Conservation (phyloP, 1,140 invertebrate genomes). For the Drosophila subobscura region DNA sequence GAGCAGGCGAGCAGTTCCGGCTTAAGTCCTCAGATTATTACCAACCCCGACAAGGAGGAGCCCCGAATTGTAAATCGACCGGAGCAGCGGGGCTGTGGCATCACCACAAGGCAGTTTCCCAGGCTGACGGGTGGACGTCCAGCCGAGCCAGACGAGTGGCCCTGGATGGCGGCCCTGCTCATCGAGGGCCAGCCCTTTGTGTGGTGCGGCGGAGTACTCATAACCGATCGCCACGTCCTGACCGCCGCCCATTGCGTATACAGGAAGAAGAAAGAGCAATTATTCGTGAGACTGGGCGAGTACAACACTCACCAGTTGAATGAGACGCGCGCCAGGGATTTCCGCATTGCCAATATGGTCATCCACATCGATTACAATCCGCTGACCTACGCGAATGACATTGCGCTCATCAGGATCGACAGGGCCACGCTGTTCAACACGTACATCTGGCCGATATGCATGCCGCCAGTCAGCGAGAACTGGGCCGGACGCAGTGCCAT, state of each 20-base stretch:
- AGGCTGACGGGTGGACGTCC: constrained; percentile 87
- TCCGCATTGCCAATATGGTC: constrained; percentile 86
- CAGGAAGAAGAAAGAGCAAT: constrained; percentile 86
- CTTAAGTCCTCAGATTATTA: constrained; percentile 67
- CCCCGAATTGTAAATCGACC: constrained; percentile 66
- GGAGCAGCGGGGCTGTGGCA: constrained; percentile 87
- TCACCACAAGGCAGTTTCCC: constrained; percentile 85
- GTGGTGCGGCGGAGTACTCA: constrained; percentile 91
- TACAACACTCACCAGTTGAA: constrained; percentile 88
- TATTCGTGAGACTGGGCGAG: constrained; percentile 91
- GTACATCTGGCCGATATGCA: constrained; percentile 93
- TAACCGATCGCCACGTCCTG: constrained; percentile 90
- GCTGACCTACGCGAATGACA: constrained; percentile 90
- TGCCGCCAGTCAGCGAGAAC: constrained; percentile 87
- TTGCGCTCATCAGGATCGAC: constrained; percentile 90
- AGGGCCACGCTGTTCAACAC: constrained; percentile 88
- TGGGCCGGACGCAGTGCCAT: constrained; percentile 88
- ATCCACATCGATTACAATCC: constrained; percentile 87
- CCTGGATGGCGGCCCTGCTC: constrained; percentile 91
- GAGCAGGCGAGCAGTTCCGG: constrained; percentile 53
- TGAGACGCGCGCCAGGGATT: constrained; percentile 88
- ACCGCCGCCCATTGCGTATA: constrained; percentile 92
- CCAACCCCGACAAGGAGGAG: constrained; percentile 19
- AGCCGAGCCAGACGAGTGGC: constrained; percentile 89
- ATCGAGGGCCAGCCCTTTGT: constrained; percentile 84